Conservation (phyloP, 1,140 invertebrate genomes). For the Drosophila rufa region DNA sequence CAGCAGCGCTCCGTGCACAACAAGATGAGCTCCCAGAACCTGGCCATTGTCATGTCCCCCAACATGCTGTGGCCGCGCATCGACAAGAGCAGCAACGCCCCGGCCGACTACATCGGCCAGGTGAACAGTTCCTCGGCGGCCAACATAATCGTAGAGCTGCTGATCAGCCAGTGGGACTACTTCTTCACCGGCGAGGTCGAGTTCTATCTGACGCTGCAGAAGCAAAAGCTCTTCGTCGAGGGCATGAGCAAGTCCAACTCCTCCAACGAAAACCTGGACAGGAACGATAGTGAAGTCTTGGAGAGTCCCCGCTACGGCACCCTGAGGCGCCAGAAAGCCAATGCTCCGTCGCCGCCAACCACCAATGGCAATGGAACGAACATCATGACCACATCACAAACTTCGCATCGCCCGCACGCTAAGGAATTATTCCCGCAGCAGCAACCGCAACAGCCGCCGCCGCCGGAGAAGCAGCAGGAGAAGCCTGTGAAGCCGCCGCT, state of each 20-base stretch:
- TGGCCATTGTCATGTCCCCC: conserved; percentile 97
- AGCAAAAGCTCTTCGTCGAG: conserved; percentile 73
- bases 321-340: conserved; percentile 71
- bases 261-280: conserved; percentile 79
- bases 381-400: conserved; percentile 46
- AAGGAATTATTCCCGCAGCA: conserved; percentile 77
- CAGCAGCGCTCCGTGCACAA: conserved; percentile 93
- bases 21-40: conserved; percentile 97
- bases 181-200: conserved; percentile 84
- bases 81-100: conserved; percentile 88
- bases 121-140: conserved; percentile 92
- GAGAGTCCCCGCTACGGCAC: conserved; percentile 83
- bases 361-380: conserved; percentile 67
- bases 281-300: conserved; percentile 68
- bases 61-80: conserved; percentile 95
- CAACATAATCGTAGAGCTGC: conserved; percentile 94
- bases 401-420: conserved; percentile 61
- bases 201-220: conserved; percentile 83
- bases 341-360: conserved; percentile 75
- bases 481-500: conserved; percentile 78
- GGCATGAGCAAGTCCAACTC: conserved; percentile 83
- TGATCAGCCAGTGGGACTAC: conserved; percentile 93
- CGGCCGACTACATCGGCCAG: conserved; percentile 88
- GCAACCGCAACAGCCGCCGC: conserved; percentile 31
- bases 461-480: conserved; percentile 53